phyloP scores from a whole-genome alignment of 1,140 invertebrate species.

The Arion vulgaris region DNA sequence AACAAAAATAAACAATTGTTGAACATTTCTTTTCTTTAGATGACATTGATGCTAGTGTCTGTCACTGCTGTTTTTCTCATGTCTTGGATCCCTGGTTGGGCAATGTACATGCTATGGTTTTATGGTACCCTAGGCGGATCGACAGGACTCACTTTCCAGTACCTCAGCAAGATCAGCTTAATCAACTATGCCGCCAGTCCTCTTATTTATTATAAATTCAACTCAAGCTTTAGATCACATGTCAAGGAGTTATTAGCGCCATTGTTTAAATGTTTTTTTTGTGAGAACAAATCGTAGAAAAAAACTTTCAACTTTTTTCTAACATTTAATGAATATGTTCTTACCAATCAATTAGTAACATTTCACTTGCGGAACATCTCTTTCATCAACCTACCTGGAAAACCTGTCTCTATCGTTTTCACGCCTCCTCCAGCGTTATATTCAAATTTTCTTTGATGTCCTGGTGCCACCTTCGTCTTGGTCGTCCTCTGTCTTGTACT shows the following conservation, averaged over 20 bases:
- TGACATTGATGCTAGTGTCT: slow-evolving; percentile 21
- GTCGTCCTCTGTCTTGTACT: no score
- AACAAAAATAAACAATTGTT: not conserved
- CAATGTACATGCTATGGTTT: slow-evolving; percentile 1
- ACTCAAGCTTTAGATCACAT: slow-evolving; percentile 21
- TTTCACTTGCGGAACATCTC: no score
- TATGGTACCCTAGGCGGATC: not conserved
- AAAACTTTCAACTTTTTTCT: no score
- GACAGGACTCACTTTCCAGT: not conserved
- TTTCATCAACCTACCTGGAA: no score
- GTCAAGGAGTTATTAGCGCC: not conserved
- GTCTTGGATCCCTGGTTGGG: slow-evolving; percentile 22
- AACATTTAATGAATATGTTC: no score
- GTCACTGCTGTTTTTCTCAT: slow-evolving; percentile 11
- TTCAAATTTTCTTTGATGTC: no score
- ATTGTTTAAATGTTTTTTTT: not conserved
- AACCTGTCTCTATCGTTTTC: no score
- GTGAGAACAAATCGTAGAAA: not conserved
- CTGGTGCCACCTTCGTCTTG: no score
- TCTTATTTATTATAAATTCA: slow-evolving; percentile 18
- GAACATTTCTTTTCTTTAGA: not conserved
- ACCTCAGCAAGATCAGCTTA: not conserved
- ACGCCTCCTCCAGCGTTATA: no score
- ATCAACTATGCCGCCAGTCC: slow-evolving; percentile 23
- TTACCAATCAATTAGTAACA: no score